These are phyloP conservation scores for Agriopis leucophaearia DNA, from an alignment of 2,888 invertebrate genomes.

Conservation along the genomic window DNA sequence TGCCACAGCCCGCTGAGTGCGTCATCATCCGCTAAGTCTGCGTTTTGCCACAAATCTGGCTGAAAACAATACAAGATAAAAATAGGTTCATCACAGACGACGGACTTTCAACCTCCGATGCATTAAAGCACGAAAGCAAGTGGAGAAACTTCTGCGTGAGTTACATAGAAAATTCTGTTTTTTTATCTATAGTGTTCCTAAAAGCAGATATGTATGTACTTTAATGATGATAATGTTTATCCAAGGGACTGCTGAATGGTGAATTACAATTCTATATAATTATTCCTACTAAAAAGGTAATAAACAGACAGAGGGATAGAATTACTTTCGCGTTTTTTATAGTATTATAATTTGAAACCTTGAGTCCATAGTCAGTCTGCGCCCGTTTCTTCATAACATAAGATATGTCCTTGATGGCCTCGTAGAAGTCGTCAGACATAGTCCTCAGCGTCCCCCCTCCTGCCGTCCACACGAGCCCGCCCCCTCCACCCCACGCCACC, in stretches of 20 bases:
- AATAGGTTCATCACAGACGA: background rate
- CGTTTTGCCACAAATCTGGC: conserved; percentile 92
- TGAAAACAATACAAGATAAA: conserved; percentile 57
- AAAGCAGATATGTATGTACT: too few species aligned
- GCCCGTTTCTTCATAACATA: conserved; percentile 91
- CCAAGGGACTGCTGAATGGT: too few species aligned
- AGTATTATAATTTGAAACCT: conserved; percentile 77
- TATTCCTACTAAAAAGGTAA: too few species aligned
- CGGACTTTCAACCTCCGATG: too few species aligned
- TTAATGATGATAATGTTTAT: too few species aligned
- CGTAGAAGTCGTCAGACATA: conserved; percentile 75
- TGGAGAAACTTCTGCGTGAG: too few species aligned
- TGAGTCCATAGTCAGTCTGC: conserved; percentile 91
- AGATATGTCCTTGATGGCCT: conserved; percentile 89
- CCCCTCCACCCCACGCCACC: conserved; percentile 91
- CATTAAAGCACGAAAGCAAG: too few species aligned
- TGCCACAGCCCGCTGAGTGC: conserved; percentile 93
- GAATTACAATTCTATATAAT: too few species aligned
- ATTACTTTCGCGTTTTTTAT: too few species aligned
- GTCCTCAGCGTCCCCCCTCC: conserved; percentile 80
- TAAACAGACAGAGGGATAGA: too few species aligned
- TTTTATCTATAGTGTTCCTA: too few species aligned
- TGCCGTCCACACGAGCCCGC: conserved; percentile 90
- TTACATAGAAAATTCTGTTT: too few species aligned
- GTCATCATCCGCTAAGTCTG: conserved; percentile 91